phyloP scores from a whole-genome alignment of 1,140 invertebrate genomes.

The Zaprionus lachaisei region DNA sequence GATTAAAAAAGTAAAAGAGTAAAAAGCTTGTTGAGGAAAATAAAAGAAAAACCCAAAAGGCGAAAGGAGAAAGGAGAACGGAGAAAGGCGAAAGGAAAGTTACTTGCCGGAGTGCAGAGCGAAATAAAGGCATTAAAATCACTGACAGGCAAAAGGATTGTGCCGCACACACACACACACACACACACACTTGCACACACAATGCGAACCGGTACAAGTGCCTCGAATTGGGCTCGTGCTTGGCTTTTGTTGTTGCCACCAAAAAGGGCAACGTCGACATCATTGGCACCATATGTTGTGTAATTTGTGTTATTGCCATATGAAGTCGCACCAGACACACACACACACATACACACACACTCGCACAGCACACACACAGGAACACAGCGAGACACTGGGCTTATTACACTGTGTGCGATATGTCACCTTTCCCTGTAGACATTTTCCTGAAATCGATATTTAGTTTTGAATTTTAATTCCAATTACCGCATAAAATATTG shows the following conservation, averaged over 20 bases:
- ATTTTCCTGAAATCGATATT: slow-evolving; percentile 67
- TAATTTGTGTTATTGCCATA: slow-evolving; percentile 84
- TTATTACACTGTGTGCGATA: slow-evolving; percentile 17
- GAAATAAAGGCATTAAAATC: slow-evolving; percentile 83
- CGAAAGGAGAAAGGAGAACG: slow-evolving; percentile 23
- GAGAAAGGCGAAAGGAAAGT: slow-evolving; percentile 39
- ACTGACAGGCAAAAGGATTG: slow-evolving; percentile 81
- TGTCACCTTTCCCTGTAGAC: slow-evolving; percentile 50
- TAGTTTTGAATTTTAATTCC: slow-evolving; percentile 79
- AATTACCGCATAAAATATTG: slow-evolving; percentile 76
- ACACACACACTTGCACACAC: slow-evolving; percentile 4
- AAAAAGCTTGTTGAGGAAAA: slow-evolving; percentile 75
- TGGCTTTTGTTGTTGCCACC: slow-evolving; percentile 57
- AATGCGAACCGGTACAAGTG: slow-evolving; percentile 28
- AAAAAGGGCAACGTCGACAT: slow-evolving; percentile 76
- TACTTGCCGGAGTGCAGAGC: slow-evolving; percentile 39
- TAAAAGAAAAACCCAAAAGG: slow-evolving; percentile 34
- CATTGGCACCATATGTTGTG: slow-evolving; percentile 84
- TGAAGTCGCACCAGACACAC: slow-evolving; percentile 58
- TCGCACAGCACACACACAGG: slow-evolving; percentile 13
- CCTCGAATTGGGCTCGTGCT: slow-evolving; percentile 23
- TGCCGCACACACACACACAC: slow-evolving; percentile 60
- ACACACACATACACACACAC: slow-evolving; percentile 24
- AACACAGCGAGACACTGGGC: slow-evolving; percentile 8
- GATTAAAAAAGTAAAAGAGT: slow-evolving; percentile 84